These are phyloP conservation scores for Eilema sororculum DNA, from an alignment of 2,888 invertebrate genomes.

Conservation along the genomic window DNA sequence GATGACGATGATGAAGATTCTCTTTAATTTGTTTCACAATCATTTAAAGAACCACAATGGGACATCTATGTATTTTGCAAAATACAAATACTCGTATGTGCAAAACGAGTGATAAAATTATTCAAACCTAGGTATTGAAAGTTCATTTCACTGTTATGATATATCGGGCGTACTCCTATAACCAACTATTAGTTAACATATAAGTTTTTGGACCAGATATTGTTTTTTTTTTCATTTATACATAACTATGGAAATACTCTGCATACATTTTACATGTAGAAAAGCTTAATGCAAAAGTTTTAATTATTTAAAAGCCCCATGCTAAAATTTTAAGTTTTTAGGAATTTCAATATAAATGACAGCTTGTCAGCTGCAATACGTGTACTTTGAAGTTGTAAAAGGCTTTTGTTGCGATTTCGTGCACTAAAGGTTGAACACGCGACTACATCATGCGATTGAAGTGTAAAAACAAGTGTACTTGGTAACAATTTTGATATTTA, in stretches of 20 bases:
- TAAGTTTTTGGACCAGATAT: too few relatives aligned
- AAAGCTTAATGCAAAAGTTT: not conserved
- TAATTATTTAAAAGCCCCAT: not conserved
- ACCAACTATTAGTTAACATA: too few relatives aligned
- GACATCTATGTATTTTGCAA: too few relatives aligned
- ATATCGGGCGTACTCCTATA: too few relatives aligned
- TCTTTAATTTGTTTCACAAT: too few relatives aligned
- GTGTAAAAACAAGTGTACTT: conserved; percentile 4
- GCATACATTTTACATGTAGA: not conserved
- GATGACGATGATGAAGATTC: too few relatives aligned
- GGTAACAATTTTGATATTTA: not conserved
- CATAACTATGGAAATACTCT: not conserved
- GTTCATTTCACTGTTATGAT: too few relatives aligned
- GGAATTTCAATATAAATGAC: conserved; percentile 24
- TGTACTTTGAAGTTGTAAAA: conserved; percentile 27
- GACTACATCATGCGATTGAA: conserved; percentile 14
- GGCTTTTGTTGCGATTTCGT: conserved; percentile 3
- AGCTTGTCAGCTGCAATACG: conserved; percentile 37
- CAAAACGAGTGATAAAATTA: too few relatives aligned
- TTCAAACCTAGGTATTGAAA: too few relatives aligned
- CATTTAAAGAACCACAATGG: too few relatives aligned
- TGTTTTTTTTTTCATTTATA: too few relatives aligned
- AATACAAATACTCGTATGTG: too few relatives aligned
- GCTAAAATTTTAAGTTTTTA: not conserved
- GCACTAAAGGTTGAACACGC: conserved; percentile 28